Evolutionary conservation across 1,140 invertebrate species (phyloP).

Genomic region (Caenorhabditis latens): DNA sequence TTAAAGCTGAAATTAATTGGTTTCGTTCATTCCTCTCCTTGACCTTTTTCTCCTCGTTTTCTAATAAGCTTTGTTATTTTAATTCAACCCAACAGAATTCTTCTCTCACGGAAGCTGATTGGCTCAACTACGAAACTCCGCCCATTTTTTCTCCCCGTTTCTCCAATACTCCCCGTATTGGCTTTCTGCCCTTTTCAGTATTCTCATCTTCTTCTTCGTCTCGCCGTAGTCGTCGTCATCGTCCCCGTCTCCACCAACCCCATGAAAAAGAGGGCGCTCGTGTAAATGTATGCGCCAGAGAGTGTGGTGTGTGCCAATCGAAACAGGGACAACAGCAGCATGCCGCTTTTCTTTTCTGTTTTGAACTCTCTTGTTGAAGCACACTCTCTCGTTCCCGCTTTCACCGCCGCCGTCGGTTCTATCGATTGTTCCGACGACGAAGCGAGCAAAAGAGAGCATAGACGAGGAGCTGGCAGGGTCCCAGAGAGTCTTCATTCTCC

Average conservation of each 20-base stretch:
- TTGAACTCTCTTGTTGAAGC: too few relatives aligned
- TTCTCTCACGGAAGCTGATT: too few relatives aligned
- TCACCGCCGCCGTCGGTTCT: not conserved
- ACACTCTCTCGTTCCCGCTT: not conserved
- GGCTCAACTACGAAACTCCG: too few relatives aligned
- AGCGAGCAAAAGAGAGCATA: conserved; percentile 19
- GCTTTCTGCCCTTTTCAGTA: not conserved
- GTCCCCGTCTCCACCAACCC: too few relatives aligned
- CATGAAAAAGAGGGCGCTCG: not conserved
- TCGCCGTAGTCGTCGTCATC: not conserved
- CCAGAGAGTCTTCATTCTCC: not conserved
- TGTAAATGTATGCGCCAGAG: conserved; percentile 54
- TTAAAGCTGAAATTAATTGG: too few relatives aligned
- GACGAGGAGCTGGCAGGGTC: not conserved
- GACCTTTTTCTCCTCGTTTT: too few relatives aligned
- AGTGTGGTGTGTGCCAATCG: conserved; percentile 44
- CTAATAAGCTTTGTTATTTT: too few relatives aligned
- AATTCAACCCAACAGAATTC: not conserved
- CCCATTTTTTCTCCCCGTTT: not conserved
- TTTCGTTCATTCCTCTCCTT: too few relatives aligned
- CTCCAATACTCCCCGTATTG: not conserved
- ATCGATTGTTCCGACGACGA: conserved; percentile 5
- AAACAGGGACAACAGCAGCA: conserved; percentile 37
- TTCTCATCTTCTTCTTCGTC: not conserved
- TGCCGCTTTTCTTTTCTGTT: not conserved